These are phyloP conservation scores for Rhagophthalmus giganteus DNA, from an alignment of 2,888 invertebrate genomes.

Conservation along the genomic window DNA sequence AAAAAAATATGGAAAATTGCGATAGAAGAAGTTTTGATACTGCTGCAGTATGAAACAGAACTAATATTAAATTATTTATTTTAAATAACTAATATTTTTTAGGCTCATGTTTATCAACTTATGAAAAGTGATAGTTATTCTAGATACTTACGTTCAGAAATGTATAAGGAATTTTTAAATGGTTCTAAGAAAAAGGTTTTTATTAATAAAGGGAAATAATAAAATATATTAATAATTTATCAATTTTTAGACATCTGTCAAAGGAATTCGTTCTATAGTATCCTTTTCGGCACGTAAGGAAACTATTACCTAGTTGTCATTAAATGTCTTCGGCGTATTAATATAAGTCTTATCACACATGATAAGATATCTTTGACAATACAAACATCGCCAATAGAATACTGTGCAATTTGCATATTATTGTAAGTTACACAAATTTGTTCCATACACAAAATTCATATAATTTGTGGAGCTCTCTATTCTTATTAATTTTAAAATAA, in stretches of 20 bases:
- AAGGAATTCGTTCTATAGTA: slow-evolving; percentile 83
- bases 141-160: slow-evolving; percentile 94
- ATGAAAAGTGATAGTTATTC: slow-evolving; percentile 99
- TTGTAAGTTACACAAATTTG: not conserved
- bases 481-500: too few relatives aligned
- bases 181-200: slow-evolving; percentile 98
- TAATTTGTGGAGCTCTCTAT: not conserved
- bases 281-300: slow-evolving; percentile 77
- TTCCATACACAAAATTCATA: too few relatives aligned
- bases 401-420: slow-evolving; percentile 12
- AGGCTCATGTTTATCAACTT: slow-evolving; percentile 98
- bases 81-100: slow-evolving; percentile 40
- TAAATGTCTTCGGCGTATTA: slow-evolving; percentile 30
- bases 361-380: slow-evolving; percentile 43
- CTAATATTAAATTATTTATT: too few relatives aligned
- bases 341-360: slow-evolving; percentile 28
- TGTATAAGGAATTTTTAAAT: slow-evolving; percentile 96
- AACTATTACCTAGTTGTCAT: slow-evolving; percentile 54
- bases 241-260: slow-evolving; percentile 78
- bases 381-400: slow-evolving; percentile 26
- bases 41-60: slow-evolving; percentile 82
- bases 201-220: too few relatives aligned
- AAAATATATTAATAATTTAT: too few relatives aligned
- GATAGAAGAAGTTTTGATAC: slow-evolving; percentile 96
- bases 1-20: slow-evolving; percentile 77